A percentile compares a stretch with the other conserved stretches of the same genome.
These are phyloP conservation scores for Triplophysa tibetana DNA, from an alignment of 2,113 vertebrate genomes.

Conservation along the genomic window DNA sequence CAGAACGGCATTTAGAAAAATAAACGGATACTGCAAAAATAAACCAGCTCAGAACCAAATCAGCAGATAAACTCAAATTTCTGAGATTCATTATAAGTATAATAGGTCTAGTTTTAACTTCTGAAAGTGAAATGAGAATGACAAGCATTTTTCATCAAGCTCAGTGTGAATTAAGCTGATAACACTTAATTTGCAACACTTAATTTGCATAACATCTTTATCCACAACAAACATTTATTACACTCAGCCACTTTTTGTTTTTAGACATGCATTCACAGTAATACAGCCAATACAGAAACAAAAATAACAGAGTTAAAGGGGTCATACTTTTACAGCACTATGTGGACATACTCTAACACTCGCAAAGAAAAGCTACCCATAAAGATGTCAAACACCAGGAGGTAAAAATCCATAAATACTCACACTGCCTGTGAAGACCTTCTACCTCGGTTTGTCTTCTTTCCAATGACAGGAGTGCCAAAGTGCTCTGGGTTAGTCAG, in stretches of 20 bases:
- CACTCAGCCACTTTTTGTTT: background rate
- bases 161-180: background rate
- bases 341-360: background rate
- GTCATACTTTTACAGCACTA: too few species aligned
- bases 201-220: background rate
- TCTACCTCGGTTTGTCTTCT: conserved; percentile 93
- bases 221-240: background rate
- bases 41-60: background rate
- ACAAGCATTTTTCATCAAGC: background rate
- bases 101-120: too few species aligned
- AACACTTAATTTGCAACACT: background rate
- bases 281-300: background rate
- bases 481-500: conserved; percentile 98
- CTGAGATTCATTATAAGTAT: background rate
- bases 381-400: background rate
- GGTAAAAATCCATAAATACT: conserved; percentile 54
- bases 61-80: background rate
- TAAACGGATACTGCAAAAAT: background rate
- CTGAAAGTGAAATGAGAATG: background rate
- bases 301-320: too few species aligned
- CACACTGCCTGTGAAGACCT: conserved; percentile 92
- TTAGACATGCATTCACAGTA: background rate
- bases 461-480: conserved; percentile 96
- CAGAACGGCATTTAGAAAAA: background rate
- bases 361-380: background rate